Conservation (phyloP, 2,113 vertebrate species). For the Columbina picui region DNA sequence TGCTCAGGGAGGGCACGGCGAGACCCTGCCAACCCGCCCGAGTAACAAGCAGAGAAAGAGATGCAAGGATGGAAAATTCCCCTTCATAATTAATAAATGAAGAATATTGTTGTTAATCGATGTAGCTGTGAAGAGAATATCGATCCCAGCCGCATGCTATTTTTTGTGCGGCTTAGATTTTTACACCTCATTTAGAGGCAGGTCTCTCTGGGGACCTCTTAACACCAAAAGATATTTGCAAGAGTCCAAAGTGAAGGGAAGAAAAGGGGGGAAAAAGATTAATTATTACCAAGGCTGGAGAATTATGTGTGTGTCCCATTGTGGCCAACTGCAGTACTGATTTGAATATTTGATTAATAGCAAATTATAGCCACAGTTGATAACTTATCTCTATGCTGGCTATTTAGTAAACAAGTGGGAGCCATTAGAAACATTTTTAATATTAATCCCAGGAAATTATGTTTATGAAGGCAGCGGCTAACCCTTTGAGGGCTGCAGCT, state of each 20-base stretch:
- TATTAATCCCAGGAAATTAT: conserved; percentile 54
- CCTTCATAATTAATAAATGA: conserved; percentile 89
- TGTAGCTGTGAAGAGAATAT: conserved; percentile 80
- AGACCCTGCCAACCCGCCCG: neutral
- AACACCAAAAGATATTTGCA: conserved; percentile 78
- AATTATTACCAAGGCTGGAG: conserved; percentile 51
- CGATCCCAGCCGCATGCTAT: conserved; percentile 70
- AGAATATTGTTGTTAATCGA: conserved; percentile 86
- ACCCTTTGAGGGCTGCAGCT: neutral
- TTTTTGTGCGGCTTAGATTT: conserved; percentile 80
- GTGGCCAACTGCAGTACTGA: conserved; percentile 37
- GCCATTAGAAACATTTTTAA: conserved; percentile 29
- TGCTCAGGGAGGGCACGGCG: fast-evolving
- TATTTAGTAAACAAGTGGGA: conserved; percentile 57
- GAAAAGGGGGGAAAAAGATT: conserved; percentile 26
- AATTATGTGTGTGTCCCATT: conserved; percentile 21
- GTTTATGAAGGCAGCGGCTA: conserved; percentile 6
- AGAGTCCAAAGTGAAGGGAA: conserved; percentile 47
- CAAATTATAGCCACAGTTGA: conserved; percentile 47
- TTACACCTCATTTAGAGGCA: conserved; percentile 82
- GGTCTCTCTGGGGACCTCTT: conserved; percentile 79
- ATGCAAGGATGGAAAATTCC: conserved; percentile 73
- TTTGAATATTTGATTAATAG: conserved; percentile 84
- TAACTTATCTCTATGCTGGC: conserved; percentile 50
- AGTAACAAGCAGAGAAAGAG: conserved; percentile 46